Evolutionary conservation across 2,888 invertebrate species (phyloP).

Genomic region (Drosophila tanythrix): DNA sequence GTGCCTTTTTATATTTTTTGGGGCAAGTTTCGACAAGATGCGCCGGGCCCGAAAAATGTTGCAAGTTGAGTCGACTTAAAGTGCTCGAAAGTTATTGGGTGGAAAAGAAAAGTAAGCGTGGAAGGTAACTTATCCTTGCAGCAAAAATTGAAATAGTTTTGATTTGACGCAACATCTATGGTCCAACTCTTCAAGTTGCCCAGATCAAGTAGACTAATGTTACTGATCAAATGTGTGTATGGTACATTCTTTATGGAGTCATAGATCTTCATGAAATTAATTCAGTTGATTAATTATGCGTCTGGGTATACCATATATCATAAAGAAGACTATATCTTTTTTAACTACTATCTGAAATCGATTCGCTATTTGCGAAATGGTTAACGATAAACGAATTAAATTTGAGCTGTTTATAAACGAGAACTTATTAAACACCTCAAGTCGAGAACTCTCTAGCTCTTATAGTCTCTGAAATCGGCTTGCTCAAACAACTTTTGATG

Average conservation of each 20-base stretch:
- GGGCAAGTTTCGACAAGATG: slow-evolving; percentile 8
- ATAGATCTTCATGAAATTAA: background rate
- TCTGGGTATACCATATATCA: background rate
- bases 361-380: background rate
- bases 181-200: background rate
- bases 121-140: background rate
- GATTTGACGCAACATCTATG: background rate
- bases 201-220: background rate
- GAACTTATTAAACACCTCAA: background rate
- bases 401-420: background rate
- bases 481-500: background rate
- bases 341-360: background rate
- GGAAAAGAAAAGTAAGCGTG: background rate
- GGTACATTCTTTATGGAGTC: background rate
- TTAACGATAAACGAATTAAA: background rate
- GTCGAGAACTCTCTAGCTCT: background rate
- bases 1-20: slow-evolving; percentile 13
- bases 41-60: background rate
- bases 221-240: background rate
- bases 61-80: background rate
- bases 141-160: background rate
- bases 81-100: background rate
- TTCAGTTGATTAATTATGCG: background rate
- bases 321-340: background rate
- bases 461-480: background rate